A percentile compares a stretch with the other conserved stretches of the same genome.
Conservation (phyloP, 2,888 invertebrate species). For the Lasioglossum figueresi region DNA sequence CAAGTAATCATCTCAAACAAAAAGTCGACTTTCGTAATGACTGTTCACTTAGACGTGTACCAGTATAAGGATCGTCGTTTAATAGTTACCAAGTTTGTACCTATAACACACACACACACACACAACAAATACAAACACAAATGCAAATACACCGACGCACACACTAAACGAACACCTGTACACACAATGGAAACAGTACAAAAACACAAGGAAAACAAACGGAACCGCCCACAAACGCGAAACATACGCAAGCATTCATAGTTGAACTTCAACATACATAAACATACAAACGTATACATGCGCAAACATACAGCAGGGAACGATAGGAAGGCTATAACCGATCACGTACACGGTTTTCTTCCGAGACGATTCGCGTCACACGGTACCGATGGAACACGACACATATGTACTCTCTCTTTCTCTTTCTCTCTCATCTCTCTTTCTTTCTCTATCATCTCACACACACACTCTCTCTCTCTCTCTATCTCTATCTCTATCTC, state of each 20-base stretch:
- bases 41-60: slow-evolving; percentile 72
- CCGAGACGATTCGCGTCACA: slow-evolving; percentile 63
- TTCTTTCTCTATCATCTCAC: background rate
- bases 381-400: slow-evolving; percentile 70
- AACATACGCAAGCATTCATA: background rate
- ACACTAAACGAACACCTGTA: background rate
- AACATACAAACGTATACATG: background rate
- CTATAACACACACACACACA: slow-evolving; percentile 59
- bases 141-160: background rate
- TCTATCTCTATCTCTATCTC: background rate
- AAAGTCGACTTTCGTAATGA: slow-evolving; percentile 68
- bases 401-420: background rate
- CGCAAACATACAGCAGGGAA: slow-evolving; percentile 28
- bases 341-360: slow-evolving; percentile 49
- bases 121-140: background rate
- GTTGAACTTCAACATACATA: background rate
- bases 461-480: background rate
- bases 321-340: background rate
- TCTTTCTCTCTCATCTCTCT: background rate
- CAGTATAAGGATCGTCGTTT: slow-evolving; percentile 69
- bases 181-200: background rate
- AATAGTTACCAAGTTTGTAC: slow-evolving; percentile 76
- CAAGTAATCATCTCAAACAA: slow-evolving; percentile 64
- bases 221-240: background rate
- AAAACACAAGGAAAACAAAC: background rate